These are phyloP conservation scores for Liodrosophila aerea DNA, from an alignment of 2,888 invertebrate species.

Conservation along the genomic window DNA sequence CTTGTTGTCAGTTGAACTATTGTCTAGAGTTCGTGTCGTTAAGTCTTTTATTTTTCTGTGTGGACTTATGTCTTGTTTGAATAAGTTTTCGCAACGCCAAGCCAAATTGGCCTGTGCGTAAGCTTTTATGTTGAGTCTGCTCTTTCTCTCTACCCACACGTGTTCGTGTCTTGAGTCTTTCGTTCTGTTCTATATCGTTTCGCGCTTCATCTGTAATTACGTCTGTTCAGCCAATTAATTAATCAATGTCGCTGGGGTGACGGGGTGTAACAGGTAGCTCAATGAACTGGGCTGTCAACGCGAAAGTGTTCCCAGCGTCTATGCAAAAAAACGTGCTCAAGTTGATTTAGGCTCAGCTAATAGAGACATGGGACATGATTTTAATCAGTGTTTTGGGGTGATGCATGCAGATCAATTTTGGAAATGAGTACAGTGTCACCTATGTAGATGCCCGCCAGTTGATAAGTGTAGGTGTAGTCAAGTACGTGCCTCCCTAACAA, in stretches of 20 bases:
- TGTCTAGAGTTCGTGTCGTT: constrained; percentile 38
- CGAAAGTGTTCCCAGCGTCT: constrained; percentile 35
- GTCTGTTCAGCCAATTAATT: constrained; percentile 54
- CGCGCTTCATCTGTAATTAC: constrained; percentile 40
- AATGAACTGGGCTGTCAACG: constrained; percentile 33
- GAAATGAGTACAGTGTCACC: constrained; percentile 5
- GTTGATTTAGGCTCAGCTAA: constrained; percentile 41
- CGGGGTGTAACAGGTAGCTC: neutral
- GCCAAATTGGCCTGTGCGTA: constrained; percentile 20
- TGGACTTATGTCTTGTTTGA: constrained; percentile 68
- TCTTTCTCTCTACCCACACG: constrained; percentile 50
- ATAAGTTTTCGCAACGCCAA: constrained; percentile 38
- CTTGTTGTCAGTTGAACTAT: constrained; percentile 9
- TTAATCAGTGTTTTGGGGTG: constrained; percentile 37
- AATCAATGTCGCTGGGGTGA: constrained; percentile 50
- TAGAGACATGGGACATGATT: constrained; percentile 43
- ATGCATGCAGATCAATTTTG: constrained; percentile 58
- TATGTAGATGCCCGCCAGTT: constrained; percentile 41
- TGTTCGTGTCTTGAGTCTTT: constrained; percentile 45
- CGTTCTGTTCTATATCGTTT: constrained; percentile 19
- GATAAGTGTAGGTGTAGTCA: constrained; percentile 58
- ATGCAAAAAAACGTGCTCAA: constrained; percentile 36
- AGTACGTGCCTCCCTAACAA: constrained; percentile 55
- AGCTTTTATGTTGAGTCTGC: neutral
- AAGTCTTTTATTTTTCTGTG: constrained; percentile 45